These are phyloP conservation scores for Cephus pygmeus DNA, from an alignment of 2,888 invertebrate genomes.

Conservation along the genomic window DNA sequence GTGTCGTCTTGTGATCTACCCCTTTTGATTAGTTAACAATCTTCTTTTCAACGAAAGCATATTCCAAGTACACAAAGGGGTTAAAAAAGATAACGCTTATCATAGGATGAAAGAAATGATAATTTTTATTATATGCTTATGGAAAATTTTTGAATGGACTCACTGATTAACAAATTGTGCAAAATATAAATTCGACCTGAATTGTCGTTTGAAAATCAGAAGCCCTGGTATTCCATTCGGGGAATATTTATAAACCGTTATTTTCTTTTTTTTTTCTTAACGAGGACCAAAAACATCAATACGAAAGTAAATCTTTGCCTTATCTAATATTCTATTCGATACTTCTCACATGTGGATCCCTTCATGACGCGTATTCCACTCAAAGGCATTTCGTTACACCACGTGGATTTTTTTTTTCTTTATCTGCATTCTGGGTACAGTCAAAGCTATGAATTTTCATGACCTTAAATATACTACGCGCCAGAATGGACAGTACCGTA, in stretches of 20 bases:
- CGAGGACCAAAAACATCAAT: neutral
- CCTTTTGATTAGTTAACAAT: neutral
- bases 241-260: neutral
- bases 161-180: neutral
- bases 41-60: neutral
- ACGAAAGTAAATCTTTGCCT: neutral
- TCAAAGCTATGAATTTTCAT: neutral
- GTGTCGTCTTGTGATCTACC: neutral
- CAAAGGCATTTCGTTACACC: neutral
- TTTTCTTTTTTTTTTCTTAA: neutral
- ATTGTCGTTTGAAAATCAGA: neutral
- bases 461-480: constrained; percentile 2
- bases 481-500: neutral
- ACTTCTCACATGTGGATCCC: neutral
- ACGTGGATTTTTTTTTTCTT: neutral
- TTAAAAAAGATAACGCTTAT: neutral
- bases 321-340: neutral
- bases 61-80: neutral
- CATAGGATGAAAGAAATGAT: neutral
- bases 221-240: neutral
- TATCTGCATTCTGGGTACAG: constrained; percentile 7
- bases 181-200: neutral
- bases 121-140: neutral
- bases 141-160: neutral
- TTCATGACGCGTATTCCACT: neutral